Evolutionary conservation across 2,113 vertebrate species (phyloP).

Genomic region (Oceanites oceanicus): DNA sequence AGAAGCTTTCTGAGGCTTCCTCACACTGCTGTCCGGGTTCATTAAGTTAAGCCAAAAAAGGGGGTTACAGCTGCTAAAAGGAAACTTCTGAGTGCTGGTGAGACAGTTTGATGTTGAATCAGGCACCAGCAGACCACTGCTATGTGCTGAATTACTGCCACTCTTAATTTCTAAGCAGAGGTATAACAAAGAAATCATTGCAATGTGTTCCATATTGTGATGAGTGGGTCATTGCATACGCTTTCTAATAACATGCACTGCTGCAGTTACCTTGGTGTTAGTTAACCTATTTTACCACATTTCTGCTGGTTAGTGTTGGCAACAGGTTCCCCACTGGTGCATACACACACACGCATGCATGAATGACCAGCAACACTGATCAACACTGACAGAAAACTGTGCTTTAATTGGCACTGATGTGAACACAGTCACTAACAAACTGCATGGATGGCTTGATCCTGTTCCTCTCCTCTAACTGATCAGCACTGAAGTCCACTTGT

Average conservation of each 20-base stretch:
- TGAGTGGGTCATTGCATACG: background rate
- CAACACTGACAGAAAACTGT: background rate
- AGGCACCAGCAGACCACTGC: background rate
- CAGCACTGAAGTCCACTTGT: too few relatives aligned
- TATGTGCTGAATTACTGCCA: rapidly evolving
- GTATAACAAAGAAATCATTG: background rate
- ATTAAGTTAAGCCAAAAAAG: background rate
- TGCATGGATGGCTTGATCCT: background rate
- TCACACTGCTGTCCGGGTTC: rapidly evolving
- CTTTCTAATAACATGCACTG: background rate
- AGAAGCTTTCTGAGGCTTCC: background rate
- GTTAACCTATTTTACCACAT: background rate
- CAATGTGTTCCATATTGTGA: background rate
- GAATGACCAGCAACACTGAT: background rate
- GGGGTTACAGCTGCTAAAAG: background rate
- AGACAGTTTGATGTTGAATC: background rate
- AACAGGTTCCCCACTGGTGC: background rate
- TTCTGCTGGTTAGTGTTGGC: background rate
- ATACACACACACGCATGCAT: too few relatives aligned
- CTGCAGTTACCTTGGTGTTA: background rate
- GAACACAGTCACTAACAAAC: background rate
- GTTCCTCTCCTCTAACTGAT: background rate
- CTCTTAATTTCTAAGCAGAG: background rate
- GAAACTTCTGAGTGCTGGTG: background rate
- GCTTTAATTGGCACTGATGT: background rate